Percentiles rank a stretch among this genome's conserved stretches.
These are phyloP conservation scores for Micromussa lordhowensis DNA, from an alignment of 92 coral and sea anemone genomes.

Conservation along the genomic window DNA sequence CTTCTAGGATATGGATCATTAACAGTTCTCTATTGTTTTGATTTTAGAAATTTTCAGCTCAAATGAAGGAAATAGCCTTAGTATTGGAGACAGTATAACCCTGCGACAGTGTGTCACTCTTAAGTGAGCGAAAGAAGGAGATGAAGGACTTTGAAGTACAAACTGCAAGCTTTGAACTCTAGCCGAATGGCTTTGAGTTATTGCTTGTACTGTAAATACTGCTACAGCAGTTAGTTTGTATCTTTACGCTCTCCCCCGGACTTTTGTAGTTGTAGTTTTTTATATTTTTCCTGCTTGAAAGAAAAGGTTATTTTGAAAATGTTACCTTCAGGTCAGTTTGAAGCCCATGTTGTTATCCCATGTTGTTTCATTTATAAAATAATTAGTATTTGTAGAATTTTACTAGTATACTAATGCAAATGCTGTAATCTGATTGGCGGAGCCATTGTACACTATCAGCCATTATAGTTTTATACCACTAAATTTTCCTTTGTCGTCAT, in stretches of 20 bases:
- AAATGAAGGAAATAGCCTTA: constrained; percentile 85
- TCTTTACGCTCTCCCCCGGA: background rate
- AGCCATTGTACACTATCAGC: too few species aligned
- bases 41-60: constrained; percentile 84
- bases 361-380: too few species aligned
- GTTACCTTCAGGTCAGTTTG: too few species aligned
- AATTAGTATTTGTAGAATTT: too few species aligned
- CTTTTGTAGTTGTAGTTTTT: background rate
- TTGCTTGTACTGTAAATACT: background rate
- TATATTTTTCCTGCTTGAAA: too few species aligned
- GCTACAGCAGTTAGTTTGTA: background rate
- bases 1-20: background rate
- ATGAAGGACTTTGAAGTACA: background rate
- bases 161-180: background rate
- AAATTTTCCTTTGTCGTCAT: too few species aligned
- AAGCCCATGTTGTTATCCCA: too few species aligned
- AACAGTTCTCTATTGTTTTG: constrained; percentile 11
- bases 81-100: constrained; percentile 88
- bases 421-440: too few species aligned
- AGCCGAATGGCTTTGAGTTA: background rate
- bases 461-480: too few species aligned
- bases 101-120: background rate
- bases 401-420: too few species aligned
- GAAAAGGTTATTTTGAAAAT: too few species aligned
- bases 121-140: background rate